Percentiles rank a stretch among this genome's conserved stretches.
These are phyloP conservation scores for Ecdyonurus torrentis DNA, from an alignment of 2,888 invertebrate genomes.

Conservation along the genomic window DNA sequence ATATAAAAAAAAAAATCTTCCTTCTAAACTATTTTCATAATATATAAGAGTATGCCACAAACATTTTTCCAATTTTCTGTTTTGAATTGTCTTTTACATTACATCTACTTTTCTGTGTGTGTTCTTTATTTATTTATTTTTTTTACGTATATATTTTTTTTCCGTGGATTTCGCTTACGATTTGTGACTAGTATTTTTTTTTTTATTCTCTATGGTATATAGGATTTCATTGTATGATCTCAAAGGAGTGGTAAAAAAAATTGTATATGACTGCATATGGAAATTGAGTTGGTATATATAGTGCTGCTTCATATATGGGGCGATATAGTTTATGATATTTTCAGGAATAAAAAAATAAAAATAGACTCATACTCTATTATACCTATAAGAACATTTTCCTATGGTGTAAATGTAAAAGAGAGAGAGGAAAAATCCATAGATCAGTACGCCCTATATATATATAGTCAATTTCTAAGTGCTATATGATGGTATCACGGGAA, in stretches of 20 bases:
- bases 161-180: too few species aligned
- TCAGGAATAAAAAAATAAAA: background rate
- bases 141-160: too few species aligned
- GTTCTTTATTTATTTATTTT: too few species aligned
- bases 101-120: too few species aligned
- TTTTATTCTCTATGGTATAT: background rate
- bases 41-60: too few species aligned
- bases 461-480: background rate
- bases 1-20: too few species aligned
- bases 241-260: background rate
- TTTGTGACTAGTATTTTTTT: background rate
- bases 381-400: background rate
- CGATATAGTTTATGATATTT: background rate
- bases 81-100: too few species aligned
- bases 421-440: background rate
- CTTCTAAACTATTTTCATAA: too few species aligned
- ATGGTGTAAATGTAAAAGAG: background rate
- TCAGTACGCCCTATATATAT: background rate
- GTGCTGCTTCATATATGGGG: background rate
- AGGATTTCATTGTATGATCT: background rate
- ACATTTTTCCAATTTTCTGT: too few species aligned
- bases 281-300: background rate
- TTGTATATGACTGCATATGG: background rate
- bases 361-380: background rate
- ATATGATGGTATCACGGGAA: background rate